Evolutionary conservation across 2,888 invertebrate species (phyloP), one percentile per base, ranked within the genome.

Genomic region (Euplexia lucipara): DNA sequence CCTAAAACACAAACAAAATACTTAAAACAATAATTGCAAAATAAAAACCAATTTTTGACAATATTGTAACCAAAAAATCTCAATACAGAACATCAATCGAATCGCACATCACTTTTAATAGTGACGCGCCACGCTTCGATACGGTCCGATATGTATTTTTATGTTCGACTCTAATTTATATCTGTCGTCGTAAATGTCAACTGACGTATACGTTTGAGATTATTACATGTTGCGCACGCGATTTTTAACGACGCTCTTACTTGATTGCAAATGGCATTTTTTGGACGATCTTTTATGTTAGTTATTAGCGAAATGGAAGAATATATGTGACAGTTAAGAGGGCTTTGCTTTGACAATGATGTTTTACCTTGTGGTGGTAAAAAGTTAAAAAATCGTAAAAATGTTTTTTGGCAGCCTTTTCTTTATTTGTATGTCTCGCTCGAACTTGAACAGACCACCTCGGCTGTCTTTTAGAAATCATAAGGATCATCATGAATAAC

Each of bases 91-190:
- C 77, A 75, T 39, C 30, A 45, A 61, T 26, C 6, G 5, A 16
- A 18, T 41, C 64, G 41, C 58, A 56, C 42, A 60, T 51, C 41
- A 35, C 58, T 58, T 84, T 90, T 88, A 88, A 89, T 92, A 92
- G 91, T 90, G 91, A 92, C 86, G 91, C 81, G 91, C 88, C 92
- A 93, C 92, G 90, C 90, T 86, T 86, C 91, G 90, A 91, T 91
- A 88, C 88, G 86, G 86, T 86, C 77, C 93, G 88, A 90, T 90
- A 86, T 83, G 56, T 88, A 88, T 86, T 91, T 94, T 95, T 94
- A 95, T 87, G 91, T 87, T 89, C 89, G 85, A 82, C 82, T 90
- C 92, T 93, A 93, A 95, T 94, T 94, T 94, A 95, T 95, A 88
- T 87, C 88, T 88, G 86, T 87, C 86, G 81, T 92, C 94, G 90